Percentiles rank a stretch among this genome's conserved stretches.
Conservation (phyloP, 2,888 invertebrate genomes). For the Drosophila kuntzei region DNA sequence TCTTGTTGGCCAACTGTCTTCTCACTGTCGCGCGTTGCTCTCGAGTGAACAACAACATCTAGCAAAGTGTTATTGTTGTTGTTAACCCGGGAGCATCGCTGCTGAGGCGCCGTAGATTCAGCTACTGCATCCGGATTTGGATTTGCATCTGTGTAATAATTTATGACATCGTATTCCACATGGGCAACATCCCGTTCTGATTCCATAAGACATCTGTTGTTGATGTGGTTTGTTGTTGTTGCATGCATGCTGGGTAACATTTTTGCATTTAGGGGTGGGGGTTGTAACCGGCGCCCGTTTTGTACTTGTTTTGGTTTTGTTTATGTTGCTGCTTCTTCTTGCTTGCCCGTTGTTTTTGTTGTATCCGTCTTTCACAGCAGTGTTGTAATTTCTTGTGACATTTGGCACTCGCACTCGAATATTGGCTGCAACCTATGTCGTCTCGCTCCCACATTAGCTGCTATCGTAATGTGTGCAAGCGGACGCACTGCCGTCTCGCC, state of each 20-base stretch:
- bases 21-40: slow-evolving; percentile 27
- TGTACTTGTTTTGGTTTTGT: slow-evolving; percentile 64
- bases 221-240: slow-evolving; percentile 35
- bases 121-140: slow-evolving; percentile 29
- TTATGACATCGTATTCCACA: slow-evolving; percentile 71
- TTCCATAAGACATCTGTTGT: slow-evolving; percentile 48
- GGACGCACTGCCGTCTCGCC: slow-evolving; percentile 33
- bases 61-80: slow-evolving; percentile 45
- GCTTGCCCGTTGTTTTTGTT: slow-evolving; percentile 33
- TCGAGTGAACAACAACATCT: slow-evolving; percentile 57
- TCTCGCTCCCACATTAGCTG: slow-evolving; percentile 60
- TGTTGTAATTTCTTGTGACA: slow-evolving; percentile 74
- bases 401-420: slow-evolving; percentile 73
- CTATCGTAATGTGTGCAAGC: slow-evolving; percentile 31
- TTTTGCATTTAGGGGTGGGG: slow-evolving; percentile 38
- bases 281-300: slow-evolving; percentile 45
- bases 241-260: slow-evolving; percentile 64
- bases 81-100: slow-evolving; percentile 48
- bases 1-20: slow-evolving; percentile 16
- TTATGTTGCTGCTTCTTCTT: slow-evolving; percentile 66
- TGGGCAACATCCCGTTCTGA: slow-evolving; percentile 55
- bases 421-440: slow-evolving; percentile 39
- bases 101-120: slow-evolving; percentile 18
- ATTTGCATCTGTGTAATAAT: slow-evolving; percentile 53
- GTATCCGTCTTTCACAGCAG: slow-evolving; percentile 49